These are phyloP conservation scores for Chondrosia reniformis DNA, from an alignment of 37 sponge, comb jelly and placozoan species.

Conservation along the genomic window DNA sequence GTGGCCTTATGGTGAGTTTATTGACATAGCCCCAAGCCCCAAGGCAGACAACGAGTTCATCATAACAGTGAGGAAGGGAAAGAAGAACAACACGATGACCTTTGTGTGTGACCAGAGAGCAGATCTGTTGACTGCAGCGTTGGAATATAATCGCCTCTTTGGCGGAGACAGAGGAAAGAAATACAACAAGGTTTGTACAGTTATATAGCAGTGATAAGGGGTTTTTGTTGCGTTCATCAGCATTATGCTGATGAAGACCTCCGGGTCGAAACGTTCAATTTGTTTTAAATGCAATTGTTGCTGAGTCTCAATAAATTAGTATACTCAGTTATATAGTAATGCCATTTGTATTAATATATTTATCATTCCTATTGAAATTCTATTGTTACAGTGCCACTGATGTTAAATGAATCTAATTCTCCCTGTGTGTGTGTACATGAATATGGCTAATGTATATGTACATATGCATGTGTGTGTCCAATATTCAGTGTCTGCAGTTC, in stretches of 20 bases:
- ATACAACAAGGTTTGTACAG: slow-evolving; percentile 2
- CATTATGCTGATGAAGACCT: too few relatives aligned
- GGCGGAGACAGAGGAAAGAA: background rate
- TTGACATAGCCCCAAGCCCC: slow-evolving; percentile 73
- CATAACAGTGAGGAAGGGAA: slow-evolving; percentile 84
- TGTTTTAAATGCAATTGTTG: too few relatives aligned
- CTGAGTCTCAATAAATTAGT: too few relatives aligned
- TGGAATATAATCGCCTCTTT: slow-evolving; percentile 36
- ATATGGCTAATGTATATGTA: background rate
- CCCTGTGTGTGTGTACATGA: background rate
- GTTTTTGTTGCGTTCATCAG: too few relatives aligned
- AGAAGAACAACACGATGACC: slow-evolving; percentile 78
- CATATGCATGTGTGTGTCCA: background rate
- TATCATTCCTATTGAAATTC: too few relatives aligned
- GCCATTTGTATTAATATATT: too few relatives aligned
- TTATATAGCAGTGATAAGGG: background rate
- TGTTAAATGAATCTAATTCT: background rate
- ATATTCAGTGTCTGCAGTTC: too few relatives aligned
- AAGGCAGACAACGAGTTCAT: slow-evolving; percentile 94
- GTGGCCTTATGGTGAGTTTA: slow-evolving; percentile 94
- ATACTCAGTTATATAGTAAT: too few relatives aligned
- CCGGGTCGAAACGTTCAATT: too few relatives aligned
- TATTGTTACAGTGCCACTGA: too few relatives aligned
- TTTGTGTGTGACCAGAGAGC: slow-evolving; percentile 90
- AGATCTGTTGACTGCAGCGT: slow-evolving; percentile 84